Evolutionary conservation across 2,113 vertebrate species (phyloP).

Genomic region (Leucoraja erinaceus): DNA sequence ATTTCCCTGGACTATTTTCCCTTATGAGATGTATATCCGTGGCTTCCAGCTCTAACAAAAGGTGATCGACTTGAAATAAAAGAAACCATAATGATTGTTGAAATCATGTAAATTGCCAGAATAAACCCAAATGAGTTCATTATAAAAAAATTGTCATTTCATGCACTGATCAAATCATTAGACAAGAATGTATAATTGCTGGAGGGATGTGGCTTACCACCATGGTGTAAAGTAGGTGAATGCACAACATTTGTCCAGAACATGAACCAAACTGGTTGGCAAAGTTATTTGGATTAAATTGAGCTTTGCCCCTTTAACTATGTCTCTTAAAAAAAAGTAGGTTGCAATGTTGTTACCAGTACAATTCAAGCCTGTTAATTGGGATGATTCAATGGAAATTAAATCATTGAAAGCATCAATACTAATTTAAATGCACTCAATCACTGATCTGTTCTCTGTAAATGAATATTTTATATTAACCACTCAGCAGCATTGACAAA

Average conservation of each 20-base stretch:
- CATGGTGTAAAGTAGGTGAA: background rate
- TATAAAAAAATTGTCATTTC: background rate
- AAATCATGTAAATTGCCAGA: background rate
- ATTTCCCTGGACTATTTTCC: background rate
- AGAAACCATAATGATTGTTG: background rate
- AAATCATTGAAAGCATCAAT: slow-evolving; percentile 11
- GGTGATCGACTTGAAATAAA: background rate
- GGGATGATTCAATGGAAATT: slow-evolving; percentile 29
- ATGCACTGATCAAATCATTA: background rate
- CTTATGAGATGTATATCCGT: background rate
- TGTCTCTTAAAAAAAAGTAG: background rate
- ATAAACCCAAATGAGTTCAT: slow-evolving; percentile 5
- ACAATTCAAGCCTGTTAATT: background rate
- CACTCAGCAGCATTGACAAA: background rate
- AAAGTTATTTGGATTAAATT: background rate
- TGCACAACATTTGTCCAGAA: background rate
- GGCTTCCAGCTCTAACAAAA: background rate
- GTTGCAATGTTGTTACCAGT: slow-evolving; percentile 3
- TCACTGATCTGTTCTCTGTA: background rate
- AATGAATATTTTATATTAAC: slow-evolving; percentile 12
- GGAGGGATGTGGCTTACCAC: background rate
- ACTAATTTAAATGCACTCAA: background rate
- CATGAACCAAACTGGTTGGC: background rate
- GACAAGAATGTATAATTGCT: background rate
- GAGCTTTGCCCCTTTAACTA: background rate